Percentiles rank a stretch among this genome's conserved stretches.
phyloP scores from a whole-genome alignment of 1,140 invertebrate species.

The Muscidifurax raptorellus region DNA sequence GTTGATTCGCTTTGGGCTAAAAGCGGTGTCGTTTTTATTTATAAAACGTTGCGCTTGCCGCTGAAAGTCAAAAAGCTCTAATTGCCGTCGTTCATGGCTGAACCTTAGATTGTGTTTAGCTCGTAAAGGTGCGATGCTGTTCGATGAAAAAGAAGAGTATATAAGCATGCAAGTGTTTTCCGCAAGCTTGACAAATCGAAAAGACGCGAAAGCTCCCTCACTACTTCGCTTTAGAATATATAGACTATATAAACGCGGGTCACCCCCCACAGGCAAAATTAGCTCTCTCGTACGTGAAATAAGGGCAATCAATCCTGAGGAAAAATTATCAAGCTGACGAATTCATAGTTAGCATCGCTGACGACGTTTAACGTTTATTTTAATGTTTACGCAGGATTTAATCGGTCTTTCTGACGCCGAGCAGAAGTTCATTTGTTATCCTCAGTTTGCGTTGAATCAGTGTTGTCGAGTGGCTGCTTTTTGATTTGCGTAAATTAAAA shows the following conservation, averaged over 20 bases:
- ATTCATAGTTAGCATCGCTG: neutral
- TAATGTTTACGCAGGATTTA: neutral
- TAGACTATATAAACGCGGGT: neutral
- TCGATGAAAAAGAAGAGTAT: too few species aligned
- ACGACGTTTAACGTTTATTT: neutral
- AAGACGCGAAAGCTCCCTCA: conserved; percentile 5
- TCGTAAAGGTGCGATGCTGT: neutral
- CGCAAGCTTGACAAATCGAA: conserved; percentile 27
- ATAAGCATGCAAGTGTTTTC: neutral
- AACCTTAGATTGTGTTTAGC: neutral
- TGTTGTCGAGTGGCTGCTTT: neutral
- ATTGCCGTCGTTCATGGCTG: neutral
- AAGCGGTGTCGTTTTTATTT: neutral
- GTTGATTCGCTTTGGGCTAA: neutral
- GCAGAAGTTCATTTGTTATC: too few species aligned
- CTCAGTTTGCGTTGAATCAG: too few species aligned
- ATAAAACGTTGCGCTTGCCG: neutral
- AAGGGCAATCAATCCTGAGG: conserved; percentile 18
- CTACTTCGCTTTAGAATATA: too few species aligned
- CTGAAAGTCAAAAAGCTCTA: conserved; percentile 2
- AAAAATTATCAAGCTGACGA: conserved; percentile 20
- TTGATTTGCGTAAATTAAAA: neutral
- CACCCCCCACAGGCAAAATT: neutral
- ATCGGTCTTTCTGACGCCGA: neutral
- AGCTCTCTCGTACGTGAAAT: conserved; percentile 32